Conservation (phyloP, 2,113 vertebrate species). For the Alectura lathami region DNA sequence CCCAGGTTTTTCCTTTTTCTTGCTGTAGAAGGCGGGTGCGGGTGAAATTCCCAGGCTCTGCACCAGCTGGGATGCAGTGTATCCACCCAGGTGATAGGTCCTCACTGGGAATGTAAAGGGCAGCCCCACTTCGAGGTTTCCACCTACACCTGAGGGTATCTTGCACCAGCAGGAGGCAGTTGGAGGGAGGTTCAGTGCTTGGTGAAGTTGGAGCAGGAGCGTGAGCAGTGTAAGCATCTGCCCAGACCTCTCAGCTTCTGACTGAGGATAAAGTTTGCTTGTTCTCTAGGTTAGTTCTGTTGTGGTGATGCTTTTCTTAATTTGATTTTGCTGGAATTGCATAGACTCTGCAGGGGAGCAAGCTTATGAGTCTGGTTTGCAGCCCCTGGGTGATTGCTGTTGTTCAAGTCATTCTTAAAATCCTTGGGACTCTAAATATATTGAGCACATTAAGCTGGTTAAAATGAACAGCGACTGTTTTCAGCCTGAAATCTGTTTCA, state of each 20-base stretch:
- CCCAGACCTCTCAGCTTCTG: neutral
- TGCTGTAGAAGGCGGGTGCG: too few relatives aligned
- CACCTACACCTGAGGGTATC: neutral
- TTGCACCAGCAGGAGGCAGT: rapidly evolving
- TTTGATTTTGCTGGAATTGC: constrained; percentile 11
- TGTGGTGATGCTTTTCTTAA: neutral
- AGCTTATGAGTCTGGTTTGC: neutral
- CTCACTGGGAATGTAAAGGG: neutral
- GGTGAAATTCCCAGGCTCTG: neutral
- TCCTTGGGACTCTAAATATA: constrained; percentile 9
- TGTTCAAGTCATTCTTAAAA: constrained; percentile 13
- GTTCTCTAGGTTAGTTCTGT: neutral
- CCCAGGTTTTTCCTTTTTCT: neutral
- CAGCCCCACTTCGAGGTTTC: neutral
- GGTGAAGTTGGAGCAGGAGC: rapidly evolving
- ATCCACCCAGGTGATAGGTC: neutral
- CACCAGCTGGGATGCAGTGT: neutral
- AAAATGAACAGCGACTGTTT: constrained; percentile 52
- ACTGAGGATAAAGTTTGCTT: neutral
- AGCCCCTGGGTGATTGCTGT: neutral
- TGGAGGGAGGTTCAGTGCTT: rapidly evolving
- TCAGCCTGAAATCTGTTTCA: constrained; percentile 38
- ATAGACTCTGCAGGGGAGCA: neutral
- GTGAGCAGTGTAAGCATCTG: neutral
- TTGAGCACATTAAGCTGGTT: constrained; percentile 2